Evolutionary conservation across 2,113 vertebrate genomes (phyloP), one percentile per base, ranked within the genome.

Genomic region (Indicator maculatus): DNA sequence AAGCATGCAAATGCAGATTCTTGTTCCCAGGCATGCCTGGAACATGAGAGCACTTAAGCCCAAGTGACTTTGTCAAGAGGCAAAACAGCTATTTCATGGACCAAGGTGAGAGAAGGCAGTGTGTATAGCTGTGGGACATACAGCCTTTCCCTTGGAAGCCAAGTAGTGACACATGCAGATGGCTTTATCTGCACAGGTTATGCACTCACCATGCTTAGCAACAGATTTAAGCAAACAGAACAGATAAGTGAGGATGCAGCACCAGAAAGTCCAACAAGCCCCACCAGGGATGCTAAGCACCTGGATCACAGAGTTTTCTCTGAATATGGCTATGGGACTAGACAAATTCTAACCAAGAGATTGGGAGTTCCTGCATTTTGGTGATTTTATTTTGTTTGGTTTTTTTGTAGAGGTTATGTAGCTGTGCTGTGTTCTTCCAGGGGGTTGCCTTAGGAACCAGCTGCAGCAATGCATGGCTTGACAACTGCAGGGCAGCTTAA

Each of bases 401-500:
- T 44, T 26, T 73, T 66, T 38, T 39, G 10, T 13, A 60, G 56
- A 36, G 16, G 15, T 73, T 33, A 4, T 16, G 8, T 19, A 27
- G 5, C 11, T 21, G n/a, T 59, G 17, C 19, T 70, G 19, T 47
- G 16, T 86, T 66, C 47, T 78, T 30, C n/a, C 20, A 44, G 14
- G 16, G 11, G 44, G 8, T 16, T 66, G 13, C 17, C 10, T 55
- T 66, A 17, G 31, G 39, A 65, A 41, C 12, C 21, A 63, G 24
- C 31, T 66, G 67, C 39, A 75, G 28, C 39, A 12, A 39, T 1
- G 0, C 33, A 4, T 38, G 28, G 4, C 47, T 67, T 75, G 59
- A n/a, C 19, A 23, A 26, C 21, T 8, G 6, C 19, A 15, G n/a
- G 12, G 12, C 1, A 2, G 13, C 33, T 74, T 1, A 0, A 13